Base-by-base conservation (phyloP, 2,888 invertebrate genomes). In the Antheraea assamensis region DNA sequence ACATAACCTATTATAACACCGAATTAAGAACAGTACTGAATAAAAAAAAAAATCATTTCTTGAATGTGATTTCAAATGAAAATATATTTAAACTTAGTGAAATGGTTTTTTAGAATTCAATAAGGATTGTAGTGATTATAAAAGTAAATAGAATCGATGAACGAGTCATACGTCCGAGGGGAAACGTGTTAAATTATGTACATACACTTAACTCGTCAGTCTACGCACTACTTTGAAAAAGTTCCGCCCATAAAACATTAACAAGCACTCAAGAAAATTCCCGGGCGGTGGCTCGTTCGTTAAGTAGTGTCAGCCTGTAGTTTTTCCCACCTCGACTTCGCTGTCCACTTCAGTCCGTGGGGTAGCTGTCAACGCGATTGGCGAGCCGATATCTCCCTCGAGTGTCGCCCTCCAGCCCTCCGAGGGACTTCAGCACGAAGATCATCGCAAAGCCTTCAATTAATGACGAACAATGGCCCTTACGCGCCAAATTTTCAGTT, bases 231-330 rank as follows among this genome's bases (percentile, higher is more conserved):
- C 89, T 91, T 90, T 87, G 91, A 92, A 94, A 92, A 94, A 94
- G 92, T 93, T 92, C 90, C 92, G 88, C 93, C 94, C 91, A 94
- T 94, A 90, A 94, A 94, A 94, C 94, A 94, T 94, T 94, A 94
- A 94, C 94, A 92, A 92, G 93, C 94, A 94, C 94, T 94, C 94
- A 93, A 92, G 92, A 92, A 92, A 92, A 92, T 92, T 90, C 92
- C 91, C 91, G 90, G 84, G 89, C 85, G 85, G 87, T 90, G 90
- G 87, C 89, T 90, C 88, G 92, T 91, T 91, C 91, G 92, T 91
- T 94, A 94, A 93, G 93, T 93, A 93, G 90, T 92, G 92, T 91
- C 93, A 90, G 92, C 87, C 90, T 88, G 93, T 93, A 93, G 93
- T 93, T 94, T 93, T 94, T 94, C 93, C 94, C 94, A 94, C 92